Base-by-base conservation (phyloP, 2,888 invertebrate genomes). In the Folsomia manolachei region DNA sequence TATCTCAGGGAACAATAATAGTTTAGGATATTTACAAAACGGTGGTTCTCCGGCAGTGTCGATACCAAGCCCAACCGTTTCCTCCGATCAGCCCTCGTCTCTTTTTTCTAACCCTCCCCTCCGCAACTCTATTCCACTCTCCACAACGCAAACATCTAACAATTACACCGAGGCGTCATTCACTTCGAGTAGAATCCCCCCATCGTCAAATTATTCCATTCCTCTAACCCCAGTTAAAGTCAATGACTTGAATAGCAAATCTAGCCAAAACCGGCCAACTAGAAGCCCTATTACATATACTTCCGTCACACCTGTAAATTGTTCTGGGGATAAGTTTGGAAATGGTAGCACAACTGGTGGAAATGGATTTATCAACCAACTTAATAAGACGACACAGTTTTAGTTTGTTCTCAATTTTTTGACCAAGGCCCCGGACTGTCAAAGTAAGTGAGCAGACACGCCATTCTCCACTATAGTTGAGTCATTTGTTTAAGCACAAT, bases 381-480 rank as follows among this genome's bases (percentile, higher is more conserved):
- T 72, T 63, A 79, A 77, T 64, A 76, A 74, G 70, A 77, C 77
- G 67, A 75, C 79, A 60, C 76, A 75, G 69, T 75, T 77, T 63
- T 78, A 75, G 63, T n/a, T n/a, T n/a, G n/a, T n/a, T n/a, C n/a
- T n/a, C n/a, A n/a, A n/a, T n/a, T n/a, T n/a, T n/a, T n/a, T n/a
- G n/a, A n/a, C n/a, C n/a, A n/a, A n/a, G n/a, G n/a, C n/a, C n/a
- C n/a, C n/a, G n/a, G n/a, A n/a, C n/a, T n/a, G n/a, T n/a, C n/a
- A n/a, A n/a, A n/a, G n/a, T n/a, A n/a, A n/a, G n/a, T n/a, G n/a
- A n/a, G n/a, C n/a, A n/a, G n/a, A n/a, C n/a, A n/a, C n/a, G n/a
- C n/a, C n/a, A n/a, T n/a, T n/a, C n/a, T n/a, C n/a, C n/a, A n/a
- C n/a, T n/a, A n/a, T n/a, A n/a, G n/a, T n/a, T n/a, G n/a, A n/a